These are phyloP conservation scores for Lordiphosa collinella DNA, from an alignment of 1,140 invertebrate species.

Conservation along the genomic window DNA sequence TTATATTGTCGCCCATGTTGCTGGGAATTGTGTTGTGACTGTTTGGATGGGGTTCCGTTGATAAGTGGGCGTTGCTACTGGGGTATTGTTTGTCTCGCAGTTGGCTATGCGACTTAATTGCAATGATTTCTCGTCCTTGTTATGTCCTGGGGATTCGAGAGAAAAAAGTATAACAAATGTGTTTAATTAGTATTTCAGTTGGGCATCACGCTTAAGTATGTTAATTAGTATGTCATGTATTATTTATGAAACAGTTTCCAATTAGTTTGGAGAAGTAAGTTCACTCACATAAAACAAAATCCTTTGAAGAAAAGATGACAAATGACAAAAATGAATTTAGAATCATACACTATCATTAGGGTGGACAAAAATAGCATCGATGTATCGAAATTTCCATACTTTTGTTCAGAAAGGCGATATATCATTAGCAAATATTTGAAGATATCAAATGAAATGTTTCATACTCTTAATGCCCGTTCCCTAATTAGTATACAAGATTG, in stretches of 20 bases:
- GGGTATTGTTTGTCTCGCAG: slow-evolving; percentile 37
- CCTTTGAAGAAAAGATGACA: too few species aligned
- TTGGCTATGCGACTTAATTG: slow-evolving; percentile 62
- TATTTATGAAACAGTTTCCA: slow-evolving; percentile 4
- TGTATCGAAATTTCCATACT: too few species aligned
- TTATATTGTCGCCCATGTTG: slow-evolving; percentile 79
- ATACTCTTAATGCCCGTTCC: too few species aligned
- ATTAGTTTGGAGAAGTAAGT: too few species aligned
- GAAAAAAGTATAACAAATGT: slow-evolving; percentile 14
- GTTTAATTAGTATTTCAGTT: slow-evolving; percentile 10
- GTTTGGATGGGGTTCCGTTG: slow-evolving; percentile 4
- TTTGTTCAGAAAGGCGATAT: too few species aligned
- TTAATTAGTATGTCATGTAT: slow-evolving; percentile 11
- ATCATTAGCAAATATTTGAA: too few species aligned
- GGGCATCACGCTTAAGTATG: not conserved
- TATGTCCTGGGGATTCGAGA: slow-evolving; percentile 34
- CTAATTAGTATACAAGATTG: too few species aligned
- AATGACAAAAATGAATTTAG: too few species aligned
- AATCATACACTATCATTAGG: too few species aligned
- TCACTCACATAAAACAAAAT: too few species aligned
- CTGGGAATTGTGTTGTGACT: not conserved
- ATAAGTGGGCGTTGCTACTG: slow-evolving; percentile 9
- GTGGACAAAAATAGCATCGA: too few species aligned
- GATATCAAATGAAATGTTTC: too few species aligned
- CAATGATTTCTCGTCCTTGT: slow-evolving; percentile 61